Evolutionary conservation across 2,888 invertebrate species (phyloP).

Genomic region (Noctua janthina): DNA sequence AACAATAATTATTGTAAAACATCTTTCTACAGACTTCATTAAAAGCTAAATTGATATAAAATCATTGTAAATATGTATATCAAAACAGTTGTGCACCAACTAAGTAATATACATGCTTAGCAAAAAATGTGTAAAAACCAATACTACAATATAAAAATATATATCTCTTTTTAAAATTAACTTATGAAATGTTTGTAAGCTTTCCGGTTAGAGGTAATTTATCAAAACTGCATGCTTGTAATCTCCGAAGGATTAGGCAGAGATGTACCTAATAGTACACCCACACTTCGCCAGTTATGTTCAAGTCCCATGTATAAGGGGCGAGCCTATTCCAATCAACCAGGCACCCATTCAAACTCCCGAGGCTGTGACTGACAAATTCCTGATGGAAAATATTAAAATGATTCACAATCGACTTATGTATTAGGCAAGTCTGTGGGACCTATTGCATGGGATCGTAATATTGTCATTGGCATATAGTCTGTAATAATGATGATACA

Average conservation of each 20-base stretch:
- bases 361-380: neutral
- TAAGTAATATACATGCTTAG: slow-evolving; percentile 70
- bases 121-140: slow-evolving; percentile 82
- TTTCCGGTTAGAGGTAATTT: slow-evolving; percentile 42
- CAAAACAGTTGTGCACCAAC: slow-evolving; percentile 73
- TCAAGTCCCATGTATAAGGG: neutral
- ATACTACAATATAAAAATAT: slow-evolving; percentile 84
- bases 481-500: too few relatives aligned
- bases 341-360: neutral
- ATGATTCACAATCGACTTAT: neutral
- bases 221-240: neutral
- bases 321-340: neutral
- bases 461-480: too few relatives aligned
- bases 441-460: neutral
- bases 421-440: neutral
- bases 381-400: neutral
- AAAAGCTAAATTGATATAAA: slow-evolving; percentile 74
- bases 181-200: slow-evolving; percentile 56
- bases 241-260: neutral
- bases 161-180: slow-evolving; percentile 75
- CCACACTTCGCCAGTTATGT: neutral
- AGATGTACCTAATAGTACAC: neutral
- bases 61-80: slow-evolving; percentile 78
- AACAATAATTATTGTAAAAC: slow-evolving; percentile 60
- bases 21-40: slow-evolving; percentile 55